These are phyloP conservation scores for Lepus europaeus DNA, from an alignment of 2,113 vertebrate genomes.

Conservation along the genomic window DNA sequence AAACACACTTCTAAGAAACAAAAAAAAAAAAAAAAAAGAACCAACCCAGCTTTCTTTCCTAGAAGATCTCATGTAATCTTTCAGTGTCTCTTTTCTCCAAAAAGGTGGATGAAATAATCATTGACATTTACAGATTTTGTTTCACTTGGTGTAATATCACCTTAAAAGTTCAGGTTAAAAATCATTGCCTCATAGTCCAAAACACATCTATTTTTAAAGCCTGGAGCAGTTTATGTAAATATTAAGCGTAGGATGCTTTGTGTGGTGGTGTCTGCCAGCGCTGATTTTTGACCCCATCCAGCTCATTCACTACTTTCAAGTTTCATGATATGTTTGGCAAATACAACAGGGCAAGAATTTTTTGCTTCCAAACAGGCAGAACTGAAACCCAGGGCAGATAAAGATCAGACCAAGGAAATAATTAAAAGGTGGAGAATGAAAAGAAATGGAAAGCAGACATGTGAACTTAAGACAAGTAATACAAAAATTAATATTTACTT, in stretches of 20 bases:
- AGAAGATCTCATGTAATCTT: not conserved
- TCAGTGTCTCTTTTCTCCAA: not conserved
- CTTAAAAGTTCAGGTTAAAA: conserved; percentile 26
- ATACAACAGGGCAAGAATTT: not conserved
- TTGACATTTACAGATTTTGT: not conserved
- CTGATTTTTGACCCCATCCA: not conserved
- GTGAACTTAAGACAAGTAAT: not conserved
- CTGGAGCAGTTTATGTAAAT: not conserved
- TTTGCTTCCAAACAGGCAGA: not conserved
- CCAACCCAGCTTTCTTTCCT: not conserved
- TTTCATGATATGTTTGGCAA: not conserved
- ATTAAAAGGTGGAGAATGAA: conserved; percentile 21
- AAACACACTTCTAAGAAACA: not conserved
- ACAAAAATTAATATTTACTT: conserved; percentile 88
- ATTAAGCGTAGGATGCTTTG: not conserved
- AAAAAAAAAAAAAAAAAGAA: not conserved
- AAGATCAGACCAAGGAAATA: not conserved
- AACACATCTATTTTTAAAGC: not conserved
- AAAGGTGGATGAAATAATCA: not conserved
- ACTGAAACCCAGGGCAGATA: not conserved
- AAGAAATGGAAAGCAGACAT: conserved; percentile 48
- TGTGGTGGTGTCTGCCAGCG: not conserved
- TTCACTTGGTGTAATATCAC: not conserved
- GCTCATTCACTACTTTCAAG: not conserved
- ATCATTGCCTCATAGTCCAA: not conserved